Conservation (phyloP, 1,140 invertebrate species). For the Eubasilissa regina region DNA sequence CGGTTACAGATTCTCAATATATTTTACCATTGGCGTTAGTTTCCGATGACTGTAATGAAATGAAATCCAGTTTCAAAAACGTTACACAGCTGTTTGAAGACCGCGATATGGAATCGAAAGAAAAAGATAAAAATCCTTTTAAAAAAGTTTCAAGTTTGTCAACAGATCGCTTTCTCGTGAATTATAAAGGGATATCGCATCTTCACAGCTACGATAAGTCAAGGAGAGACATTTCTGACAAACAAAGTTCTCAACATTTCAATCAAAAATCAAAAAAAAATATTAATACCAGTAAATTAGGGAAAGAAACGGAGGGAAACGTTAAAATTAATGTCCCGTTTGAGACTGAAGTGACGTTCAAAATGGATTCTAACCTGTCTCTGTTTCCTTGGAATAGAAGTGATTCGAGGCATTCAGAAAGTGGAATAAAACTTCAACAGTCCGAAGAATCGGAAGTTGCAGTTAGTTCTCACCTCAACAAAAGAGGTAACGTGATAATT, state of each 20-base stretch:
- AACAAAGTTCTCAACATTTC: not conserved
- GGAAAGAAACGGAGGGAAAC: not conserved
- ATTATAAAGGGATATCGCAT: constrained; percentile 41
- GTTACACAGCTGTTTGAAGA: constrained; percentile 38
- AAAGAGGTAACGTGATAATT: constrained; percentile 20
- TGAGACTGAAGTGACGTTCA: constrained; percentile 40
- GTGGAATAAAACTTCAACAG: constrained; percentile 13
- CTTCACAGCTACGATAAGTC: constrained; percentile 53
- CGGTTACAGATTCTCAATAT: not conserved
- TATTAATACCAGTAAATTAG: not conserved
- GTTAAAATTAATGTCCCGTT: constrained; percentile 27
- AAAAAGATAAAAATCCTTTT: constrained; percentile 46
- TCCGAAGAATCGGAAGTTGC: constrained; percentile 2
- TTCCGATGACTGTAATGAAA: constrained; percentile 54
- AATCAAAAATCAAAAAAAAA: not conserved
- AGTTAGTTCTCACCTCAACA: constrained; percentile 21
- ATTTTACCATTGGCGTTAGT: constrained; percentile 22
- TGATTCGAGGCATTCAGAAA: not conserved
- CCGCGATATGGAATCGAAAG: constrained; percentile 54
- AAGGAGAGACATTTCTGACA: constrained; percentile 44
- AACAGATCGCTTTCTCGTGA: constrained; percentile 31
- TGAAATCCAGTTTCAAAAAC: constrained; percentile 37
- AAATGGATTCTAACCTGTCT: constrained; percentile 37
- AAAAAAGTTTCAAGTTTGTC: constrained; percentile 34
- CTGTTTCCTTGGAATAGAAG: not conserved